These are phyloP conservation scores for Urocitellus parryii DNA, from an alignment of 2,113 vertebrate genomes.

Conservation along the genomic window DNA sequence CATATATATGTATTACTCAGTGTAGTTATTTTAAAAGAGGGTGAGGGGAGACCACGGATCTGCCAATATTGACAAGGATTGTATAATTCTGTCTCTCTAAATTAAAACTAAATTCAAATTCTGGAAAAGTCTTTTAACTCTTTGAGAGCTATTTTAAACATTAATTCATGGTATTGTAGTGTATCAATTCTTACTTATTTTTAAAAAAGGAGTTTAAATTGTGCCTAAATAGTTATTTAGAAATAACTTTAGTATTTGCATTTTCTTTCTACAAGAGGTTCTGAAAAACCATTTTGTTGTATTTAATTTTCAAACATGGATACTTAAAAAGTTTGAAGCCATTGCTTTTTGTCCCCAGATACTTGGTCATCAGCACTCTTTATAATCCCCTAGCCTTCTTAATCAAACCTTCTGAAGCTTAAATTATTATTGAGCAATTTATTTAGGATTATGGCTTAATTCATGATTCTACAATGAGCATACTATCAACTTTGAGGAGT, in stretches of 20 bases:
- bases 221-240: background rate
- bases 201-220: background rate
- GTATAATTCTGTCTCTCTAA: constrained; percentile 14
- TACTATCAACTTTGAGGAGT: constrained; percentile 83
- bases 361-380: constrained; percentile 80
- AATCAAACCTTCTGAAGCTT: constrained; percentile 86
- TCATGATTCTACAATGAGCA: constrained; percentile 81
- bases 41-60: background rate
- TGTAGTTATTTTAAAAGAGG: constrained; percentile 13
- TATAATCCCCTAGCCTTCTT: constrained; percentile 85
- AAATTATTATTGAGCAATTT: constrained; percentile 89
- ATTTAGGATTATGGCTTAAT: constrained; percentile 88
- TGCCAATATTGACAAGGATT: background rate
- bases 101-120: background rate
- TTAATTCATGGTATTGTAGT: background rate
- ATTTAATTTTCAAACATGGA: constrained; percentile 68
- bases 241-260: background rate
- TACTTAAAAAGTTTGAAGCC: constrained; percentile 76
- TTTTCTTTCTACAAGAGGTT: constrained; percentile 44
- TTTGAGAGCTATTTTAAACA: constrained; percentile 35
- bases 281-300: constrained; percentile 70
- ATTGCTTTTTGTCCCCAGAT: constrained; percentile 79
- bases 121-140: background rate
- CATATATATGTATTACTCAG: background rate
- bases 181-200: background rate